Base-by-base conservation (phyloP, 2,888 invertebrate genomes). In the Heliconius ethilla region DNA sequence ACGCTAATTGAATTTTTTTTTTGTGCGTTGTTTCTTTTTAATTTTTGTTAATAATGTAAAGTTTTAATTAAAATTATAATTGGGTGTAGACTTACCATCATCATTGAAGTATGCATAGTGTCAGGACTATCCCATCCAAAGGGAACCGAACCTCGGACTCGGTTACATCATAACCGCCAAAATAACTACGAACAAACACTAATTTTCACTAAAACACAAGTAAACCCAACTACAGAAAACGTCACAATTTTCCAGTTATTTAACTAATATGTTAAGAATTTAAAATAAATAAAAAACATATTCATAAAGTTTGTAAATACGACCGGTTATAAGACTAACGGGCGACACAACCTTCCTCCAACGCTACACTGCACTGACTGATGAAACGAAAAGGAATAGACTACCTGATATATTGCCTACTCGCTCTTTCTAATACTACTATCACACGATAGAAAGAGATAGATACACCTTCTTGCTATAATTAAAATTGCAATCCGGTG, bases 251-350 rank as follows among this genome's bases (percentile, higher is more conserved):
- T 80, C 78, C 70, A 78, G 74, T 80, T 80, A 82, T 78, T 79
- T 75, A 79, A 81, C 80, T 78, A 75, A 76, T 77, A 81, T 25
- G 10, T 55, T 29, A 22, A 29, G 45, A 29, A 10, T 79, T 76
- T 83, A 84, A 86, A 86, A 86, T 82, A 81, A 86, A 87, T 87
- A 85, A 84, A 87, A 90, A 92, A 90, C 89, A 89, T 88, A 88
- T 89, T 89, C 85, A 84, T 86, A 89, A 93, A 94, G 92, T 93
- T 93, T 92, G 90, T 92, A 91, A 92, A 93, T 92, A 92, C 92
- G 91, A 88, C 89, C 86, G 87, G 80, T 70, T 85, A 85, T 83
- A 83, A 78, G 82, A 69, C 76, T 79, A 81, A 86, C 87, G 79
- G 79, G 77, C 84, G 73, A 79, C 84, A 85, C 90, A 85, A 85